A percentile compares a stretch with the other conserved stretches of the same genome.
phyloP scores from a whole-genome alignment of 2,797 vertebrate genomes.

The Aulostomus chinensis region DNA sequence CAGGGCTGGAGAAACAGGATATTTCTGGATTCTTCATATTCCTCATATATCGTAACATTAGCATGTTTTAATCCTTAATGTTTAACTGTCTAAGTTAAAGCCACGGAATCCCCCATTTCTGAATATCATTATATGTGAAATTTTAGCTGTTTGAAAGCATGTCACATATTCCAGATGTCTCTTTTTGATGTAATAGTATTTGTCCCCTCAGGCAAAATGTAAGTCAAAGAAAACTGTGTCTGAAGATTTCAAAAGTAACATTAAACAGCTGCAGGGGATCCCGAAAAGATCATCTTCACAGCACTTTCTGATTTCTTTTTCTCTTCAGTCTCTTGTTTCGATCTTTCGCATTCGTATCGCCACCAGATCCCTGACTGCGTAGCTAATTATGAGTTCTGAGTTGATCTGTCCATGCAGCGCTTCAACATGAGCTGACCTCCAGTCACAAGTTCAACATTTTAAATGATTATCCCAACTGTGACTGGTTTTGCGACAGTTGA shows the following conservation, averaged over 20 bases:
- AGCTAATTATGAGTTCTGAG: background rate
- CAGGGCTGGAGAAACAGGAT: too few species aligned
- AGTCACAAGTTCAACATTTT: background rate
- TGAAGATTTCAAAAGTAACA: background rate
- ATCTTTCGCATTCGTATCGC: too few species aligned
- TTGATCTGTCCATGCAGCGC: too few species aligned
- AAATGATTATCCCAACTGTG: background rate
- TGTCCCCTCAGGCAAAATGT: background rate
- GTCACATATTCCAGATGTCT: background rate
- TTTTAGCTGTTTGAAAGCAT: background rate
- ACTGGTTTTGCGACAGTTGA: background rate
- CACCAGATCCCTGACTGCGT: background rate
- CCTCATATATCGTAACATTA: too few species aligned
- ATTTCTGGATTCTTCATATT: too few species aligned
- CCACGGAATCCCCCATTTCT: too few species aligned
- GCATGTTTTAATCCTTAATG: too few species aligned
- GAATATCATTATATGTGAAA: too few species aligned
- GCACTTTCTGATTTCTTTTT: too few species aligned
- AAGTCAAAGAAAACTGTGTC: background rate
- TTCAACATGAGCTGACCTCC: background rate
- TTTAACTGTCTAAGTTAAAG: too few species aligned
- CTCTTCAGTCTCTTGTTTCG: too few species aligned
- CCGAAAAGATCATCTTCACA: background rate
- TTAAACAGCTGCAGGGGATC: background rate
- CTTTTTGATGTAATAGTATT: background rate